These are phyloP conservation scores for Hydractinia echinata DNA, from an alignment of 30 jellyfish, hydroid and myxozoan species.

Conservation along the genomic window DNA sequence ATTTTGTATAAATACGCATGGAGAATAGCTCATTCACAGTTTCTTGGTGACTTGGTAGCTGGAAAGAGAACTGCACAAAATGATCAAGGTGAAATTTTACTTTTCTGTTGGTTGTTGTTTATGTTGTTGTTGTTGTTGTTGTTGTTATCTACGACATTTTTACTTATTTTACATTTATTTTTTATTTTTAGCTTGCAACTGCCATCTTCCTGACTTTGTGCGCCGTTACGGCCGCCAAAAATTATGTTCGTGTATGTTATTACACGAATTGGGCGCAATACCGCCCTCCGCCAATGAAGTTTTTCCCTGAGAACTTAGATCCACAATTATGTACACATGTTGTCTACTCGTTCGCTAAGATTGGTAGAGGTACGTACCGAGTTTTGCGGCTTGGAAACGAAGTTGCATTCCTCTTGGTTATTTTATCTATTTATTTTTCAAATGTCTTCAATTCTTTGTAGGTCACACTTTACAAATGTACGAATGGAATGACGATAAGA, in stretches of 20 bases:
- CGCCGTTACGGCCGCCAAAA: constrained; percentile 16
- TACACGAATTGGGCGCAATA: constrained; percentile 57
- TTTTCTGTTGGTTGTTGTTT: no score
- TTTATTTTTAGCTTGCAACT: constrained; percentile 8
- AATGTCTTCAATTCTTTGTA: neutral
- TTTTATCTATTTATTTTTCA: neutral
- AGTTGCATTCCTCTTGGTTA: no score
- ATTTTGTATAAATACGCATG: no score
- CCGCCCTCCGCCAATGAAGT: constrained; percentile 49
- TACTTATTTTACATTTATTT: no score
- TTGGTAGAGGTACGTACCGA: constrained; percentile 14
- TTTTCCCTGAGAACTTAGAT: constrained; percentile 40
- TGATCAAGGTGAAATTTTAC: no score
- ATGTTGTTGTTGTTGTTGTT: no score
- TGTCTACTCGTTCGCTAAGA: constrained; percentile 40
- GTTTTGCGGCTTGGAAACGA: neutral
- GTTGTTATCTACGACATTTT: no score
- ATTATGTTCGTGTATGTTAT: constrained; percentile 42
- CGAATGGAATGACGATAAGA: constrained; percentile 86
- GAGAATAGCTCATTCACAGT: no score
- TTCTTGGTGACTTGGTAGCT: no score
- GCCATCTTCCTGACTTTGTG: neutral
- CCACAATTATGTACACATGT: constrained; percentile 41
- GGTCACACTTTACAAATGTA: constrained; percentile 55
- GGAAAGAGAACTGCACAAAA: no score